Percentiles rank a stretch among this genome's conserved stretches.
Conservation (phyloP, 2,797 vertebrate genomes). For the Phataginus tetradactyla region DNA sequence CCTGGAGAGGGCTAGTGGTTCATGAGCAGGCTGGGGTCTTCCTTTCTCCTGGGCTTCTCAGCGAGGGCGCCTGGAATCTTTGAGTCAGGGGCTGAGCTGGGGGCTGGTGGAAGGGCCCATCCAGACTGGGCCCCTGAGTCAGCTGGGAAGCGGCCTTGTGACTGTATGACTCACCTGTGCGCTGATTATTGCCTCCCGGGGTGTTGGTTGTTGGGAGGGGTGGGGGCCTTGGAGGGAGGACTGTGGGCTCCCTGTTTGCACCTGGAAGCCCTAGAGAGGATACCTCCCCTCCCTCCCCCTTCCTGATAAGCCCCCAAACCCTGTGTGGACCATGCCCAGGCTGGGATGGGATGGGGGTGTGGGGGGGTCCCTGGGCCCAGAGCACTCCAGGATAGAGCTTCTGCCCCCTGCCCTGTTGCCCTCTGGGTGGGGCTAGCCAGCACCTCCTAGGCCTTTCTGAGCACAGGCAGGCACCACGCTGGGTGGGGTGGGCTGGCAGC, state of each 20-base stretch:
- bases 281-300: not conserved
- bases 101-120: not conserved
- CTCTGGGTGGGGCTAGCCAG: not conserved
- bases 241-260: not conserved
- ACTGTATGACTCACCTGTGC: slow-evolving; percentile 70
- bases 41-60: not conserved
- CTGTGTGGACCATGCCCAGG: not conserved
- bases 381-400: not conserved
- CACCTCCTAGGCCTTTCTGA: not conserved
- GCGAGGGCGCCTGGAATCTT: not conserved
- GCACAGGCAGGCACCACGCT: not conserved
- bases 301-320: not conserved
- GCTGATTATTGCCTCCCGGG: slow-evolving; percentile 19
- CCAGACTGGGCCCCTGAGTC: slow-evolving; percentile 36
- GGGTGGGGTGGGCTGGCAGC: not conserved
- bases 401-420: not conserved
- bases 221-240: not conserved
- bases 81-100: slow-evolving; percentile 50
- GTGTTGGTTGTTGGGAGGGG: not conserved
- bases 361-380: not conserved
- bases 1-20: not conserved
- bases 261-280: not conserved
- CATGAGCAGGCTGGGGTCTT: not conserved
- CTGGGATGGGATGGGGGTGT: not conserved
- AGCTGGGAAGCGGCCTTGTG: slow-evolving; percentile 49